phyloP scores from a whole-genome alignment of 2,113 vertebrate genomes.

The Varanus salvator region DNA sequence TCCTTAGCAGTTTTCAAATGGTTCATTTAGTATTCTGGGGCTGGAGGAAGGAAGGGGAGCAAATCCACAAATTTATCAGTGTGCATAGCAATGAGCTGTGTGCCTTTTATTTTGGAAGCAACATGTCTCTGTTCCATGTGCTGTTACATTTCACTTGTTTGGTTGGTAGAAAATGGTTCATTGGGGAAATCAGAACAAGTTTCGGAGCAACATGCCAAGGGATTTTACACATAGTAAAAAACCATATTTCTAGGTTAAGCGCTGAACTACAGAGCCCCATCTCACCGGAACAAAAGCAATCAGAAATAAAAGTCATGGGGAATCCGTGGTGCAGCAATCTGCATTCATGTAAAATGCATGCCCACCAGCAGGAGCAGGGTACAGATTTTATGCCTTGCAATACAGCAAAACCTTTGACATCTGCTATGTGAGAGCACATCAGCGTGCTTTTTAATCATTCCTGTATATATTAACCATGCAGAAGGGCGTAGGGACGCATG shows the following conservation, averaged over 20 bases:
- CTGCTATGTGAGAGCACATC: background rate
- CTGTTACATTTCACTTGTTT: conserved; percentile 55
- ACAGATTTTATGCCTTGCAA: conserved; percentile 15
- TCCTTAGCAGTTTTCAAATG: background rate
- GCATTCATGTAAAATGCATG: conserved; percentile 15
- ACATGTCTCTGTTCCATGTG: conserved; percentile 41
- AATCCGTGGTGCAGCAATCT: conserved; percentile 37
- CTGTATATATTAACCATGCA: background rate
- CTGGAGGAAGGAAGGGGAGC: background rate
- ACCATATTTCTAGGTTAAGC: conserved; percentile 48
- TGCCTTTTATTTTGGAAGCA: conserved; percentile 50
- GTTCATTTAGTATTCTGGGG: conserved; percentile 15
- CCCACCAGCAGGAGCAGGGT: background rate
- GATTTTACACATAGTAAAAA: conserved; percentile 54
- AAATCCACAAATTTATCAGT: conserved; percentile 53
- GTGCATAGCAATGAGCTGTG: conserved; percentile 18
- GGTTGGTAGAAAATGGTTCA: conserved; percentile 62
- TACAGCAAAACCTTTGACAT: conserved; percentile 11
- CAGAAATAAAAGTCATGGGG: conserved; percentile 44
- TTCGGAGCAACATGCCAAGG: conserved; percentile 48
- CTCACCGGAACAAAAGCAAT: conserved; percentile 38
- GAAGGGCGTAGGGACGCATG: no score
- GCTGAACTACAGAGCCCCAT: conserved; percentile 17
- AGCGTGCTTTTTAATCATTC: conserved; percentile 11
- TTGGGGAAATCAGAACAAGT: conserved; percentile 66